Percentiles rank a stretch among this genome's conserved stretches.
Conservation (phyloP, 2,797 vertebrate genomes). For the Mus minutoides region DNA sequence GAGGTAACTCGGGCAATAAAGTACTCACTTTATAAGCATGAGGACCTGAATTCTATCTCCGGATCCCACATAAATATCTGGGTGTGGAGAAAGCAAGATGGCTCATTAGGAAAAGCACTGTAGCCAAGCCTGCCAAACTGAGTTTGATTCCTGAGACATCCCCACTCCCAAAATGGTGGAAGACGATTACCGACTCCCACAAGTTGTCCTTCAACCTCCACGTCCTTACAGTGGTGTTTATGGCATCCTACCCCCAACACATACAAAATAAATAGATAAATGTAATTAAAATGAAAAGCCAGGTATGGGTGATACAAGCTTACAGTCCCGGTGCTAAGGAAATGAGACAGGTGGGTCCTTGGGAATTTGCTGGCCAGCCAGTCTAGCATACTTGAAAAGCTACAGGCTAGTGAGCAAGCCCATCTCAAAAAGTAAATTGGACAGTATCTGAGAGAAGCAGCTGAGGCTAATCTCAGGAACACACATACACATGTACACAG, state of each 20-base stretch:
- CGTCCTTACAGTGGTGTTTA: background rate
- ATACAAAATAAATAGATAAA: background rate
- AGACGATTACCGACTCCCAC: background rate
- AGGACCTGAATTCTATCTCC: background rate
- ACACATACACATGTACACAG: background rate
- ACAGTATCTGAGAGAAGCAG: background rate
- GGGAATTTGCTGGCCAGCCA: background rate
- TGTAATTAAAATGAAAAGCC: background rate
- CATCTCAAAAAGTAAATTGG: background rate
- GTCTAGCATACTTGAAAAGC: background rate
- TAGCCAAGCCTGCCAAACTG: background rate
- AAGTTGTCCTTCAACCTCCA: background rate
- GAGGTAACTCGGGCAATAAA: background rate
- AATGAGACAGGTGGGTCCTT: too few relatives aligned
- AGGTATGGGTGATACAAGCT: too few relatives aligned
- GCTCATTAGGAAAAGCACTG: background rate
- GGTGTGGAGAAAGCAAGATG: background rate
- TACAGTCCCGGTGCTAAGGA: background rate
- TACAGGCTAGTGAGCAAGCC: background rate
- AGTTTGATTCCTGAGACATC: background rate
- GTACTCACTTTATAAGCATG: background rate
- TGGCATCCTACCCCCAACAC: too few relatives aligned
- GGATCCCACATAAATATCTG: background rate
- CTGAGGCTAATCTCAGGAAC: background rate
- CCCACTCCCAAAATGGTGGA: too few relatives aligned